A percentile compares a stretch with the other conserved stretches of the same genome.
Conservation (phyloP, 1,140 invertebrate species). For the Drosophila jambulina region DNA sequence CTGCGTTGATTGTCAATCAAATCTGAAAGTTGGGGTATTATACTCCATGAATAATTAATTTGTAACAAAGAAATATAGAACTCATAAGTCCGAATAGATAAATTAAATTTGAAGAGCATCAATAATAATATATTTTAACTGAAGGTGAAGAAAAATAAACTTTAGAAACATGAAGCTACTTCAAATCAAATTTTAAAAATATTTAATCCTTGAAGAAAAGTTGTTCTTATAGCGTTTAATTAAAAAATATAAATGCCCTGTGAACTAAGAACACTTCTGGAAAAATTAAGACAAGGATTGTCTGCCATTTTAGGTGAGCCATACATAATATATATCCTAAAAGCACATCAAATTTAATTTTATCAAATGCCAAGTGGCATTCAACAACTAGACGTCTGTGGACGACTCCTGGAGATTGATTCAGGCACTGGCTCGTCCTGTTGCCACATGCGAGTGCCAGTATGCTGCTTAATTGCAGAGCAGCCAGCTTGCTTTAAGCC, state of each 20-base stretch:
- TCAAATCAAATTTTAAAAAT: background rate
- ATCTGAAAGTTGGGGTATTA: too few species aligned
- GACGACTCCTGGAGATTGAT: constrained; percentile 59
- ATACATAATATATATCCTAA: background rate
- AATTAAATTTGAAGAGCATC: background rate
- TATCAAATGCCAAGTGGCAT: constrained; percentile 8
- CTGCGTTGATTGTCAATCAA: background rate
- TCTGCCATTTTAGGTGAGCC: background rate
- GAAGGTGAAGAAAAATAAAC: background rate
- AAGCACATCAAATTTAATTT: constrained; percentile 19
- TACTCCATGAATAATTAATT: background rate
- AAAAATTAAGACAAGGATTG: background rate
- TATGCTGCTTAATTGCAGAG: constrained; percentile 67
- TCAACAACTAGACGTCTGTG: constrained; percentile 15
- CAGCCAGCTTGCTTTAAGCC: constrained; percentile 29
- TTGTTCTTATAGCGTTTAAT: background rate
- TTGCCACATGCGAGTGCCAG: constrained; percentile 29
- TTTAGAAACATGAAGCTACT: background rate
- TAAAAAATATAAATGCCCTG: background rate
- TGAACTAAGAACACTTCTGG: background rate
- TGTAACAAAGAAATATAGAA: background rate
- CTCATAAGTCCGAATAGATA: background rate
- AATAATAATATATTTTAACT: background rate
- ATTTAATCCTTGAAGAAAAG: background rate
- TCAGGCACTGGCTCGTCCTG: constrained; percentile 25